Base-by-base conservation (phyloP, 2,888 invertebrate species). In the Euspilapteryx auroguttella region DNA sequence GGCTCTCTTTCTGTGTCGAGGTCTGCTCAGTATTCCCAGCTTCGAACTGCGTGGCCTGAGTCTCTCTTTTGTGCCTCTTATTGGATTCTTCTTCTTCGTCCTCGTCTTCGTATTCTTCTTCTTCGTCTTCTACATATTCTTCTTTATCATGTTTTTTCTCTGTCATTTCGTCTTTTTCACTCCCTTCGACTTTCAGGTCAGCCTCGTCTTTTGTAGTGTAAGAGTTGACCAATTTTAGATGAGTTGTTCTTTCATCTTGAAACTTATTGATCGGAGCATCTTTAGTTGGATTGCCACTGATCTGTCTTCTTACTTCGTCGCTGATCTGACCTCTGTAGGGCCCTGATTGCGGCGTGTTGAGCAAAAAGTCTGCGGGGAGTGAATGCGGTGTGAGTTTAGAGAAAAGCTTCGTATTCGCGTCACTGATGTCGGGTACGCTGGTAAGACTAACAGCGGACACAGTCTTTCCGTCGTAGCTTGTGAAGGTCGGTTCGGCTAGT, bases 401-500 rank as follows among this genome's bases (percentile, higher is more conserved):
- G 3, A 21, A 9, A 5, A 17, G 8, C 41, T 66, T 68, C 3
- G 44, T 37, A 33, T 48, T 58, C 0, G 62, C 54, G 31, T 55
- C 62, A 31, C 44, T 49, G 5, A 47, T 49, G 13, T 75, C 64
- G 1, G 81, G 68, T 8, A 82, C 59, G 38, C 82, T 79, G 0
- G 83, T 80, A 24, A 85, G 48, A 1, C 77, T 78, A 12, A 73
- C 69, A 24, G 86, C 86, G 2, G 86, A 81, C 4, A 89, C 80
- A 26, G 80, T 81, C 55, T 86, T 87, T 0, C 89, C 89, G 41
- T 89, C 89, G 41, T 84, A 89, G 1, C 87, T 82, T 4, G 88
- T 83, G 14, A 86, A 81, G 0, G 84, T 80, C 39, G 63, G 54
- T 29, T 53, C 53, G 12, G 34, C 39, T 5, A 52, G 46, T 9